Percentiles rank a stretch among this genome's conserved stretches.
Conservation (phyloP, 2,888 invertebrate genomes). For the Cephus sareptanus region DNA sequence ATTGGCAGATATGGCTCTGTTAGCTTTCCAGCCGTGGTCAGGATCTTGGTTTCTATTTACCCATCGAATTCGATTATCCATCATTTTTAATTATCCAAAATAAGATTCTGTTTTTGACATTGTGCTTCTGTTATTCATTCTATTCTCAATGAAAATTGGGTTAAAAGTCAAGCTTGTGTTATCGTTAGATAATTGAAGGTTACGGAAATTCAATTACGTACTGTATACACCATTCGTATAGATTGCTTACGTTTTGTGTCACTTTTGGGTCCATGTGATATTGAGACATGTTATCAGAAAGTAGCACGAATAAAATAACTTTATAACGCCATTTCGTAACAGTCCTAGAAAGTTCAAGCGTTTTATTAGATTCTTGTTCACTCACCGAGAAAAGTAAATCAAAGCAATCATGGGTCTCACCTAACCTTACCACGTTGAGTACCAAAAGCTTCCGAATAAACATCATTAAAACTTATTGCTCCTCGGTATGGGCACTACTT, state of each 20-base stretch:
- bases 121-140: neutral
- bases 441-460: neutral
- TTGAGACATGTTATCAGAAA: neutral
- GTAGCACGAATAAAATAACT: neutral
- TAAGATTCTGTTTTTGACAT: neutral
- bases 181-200: neutral
- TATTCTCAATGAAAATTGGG: neutral
- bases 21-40: slow-evolving; percentile 40
- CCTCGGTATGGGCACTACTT: neutral
- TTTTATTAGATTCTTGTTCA: neutral
- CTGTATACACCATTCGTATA: neutral
- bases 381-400: neutral
- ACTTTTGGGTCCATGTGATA: neutral
- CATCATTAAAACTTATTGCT: neutral
- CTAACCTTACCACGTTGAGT: neutral
- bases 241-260: neutral
- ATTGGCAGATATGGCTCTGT: slow-evolving; percentile 25
- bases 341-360: neutral
- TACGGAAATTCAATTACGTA: neutral
- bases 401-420: neutral
- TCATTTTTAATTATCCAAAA: slow-evolving; percentile 9
- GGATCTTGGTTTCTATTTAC: slow-evolving; percentile 10
- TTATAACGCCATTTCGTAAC: neutral
- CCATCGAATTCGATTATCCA: slow-evolving; percentile 43
- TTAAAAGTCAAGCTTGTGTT: neutral